phyloP scores from a whole-genome alignment of 2,797 vertebrate species.

The Monodelphis domestica region DNA sequence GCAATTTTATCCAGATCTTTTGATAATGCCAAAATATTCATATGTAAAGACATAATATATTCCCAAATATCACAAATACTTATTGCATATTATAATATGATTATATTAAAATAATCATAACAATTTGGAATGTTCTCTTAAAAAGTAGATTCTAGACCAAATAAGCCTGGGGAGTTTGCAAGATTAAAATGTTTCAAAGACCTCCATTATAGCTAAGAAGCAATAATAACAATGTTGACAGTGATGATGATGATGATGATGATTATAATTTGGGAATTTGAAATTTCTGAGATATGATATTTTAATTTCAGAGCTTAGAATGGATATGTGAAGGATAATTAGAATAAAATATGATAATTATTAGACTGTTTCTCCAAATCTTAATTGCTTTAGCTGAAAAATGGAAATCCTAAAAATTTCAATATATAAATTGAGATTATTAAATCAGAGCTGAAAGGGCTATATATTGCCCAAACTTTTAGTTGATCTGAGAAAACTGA shows the following conservation, averaged over 20 bases:
- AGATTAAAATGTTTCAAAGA: slow-evolving; percentile 60
- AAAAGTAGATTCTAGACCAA: slow-evolving; percentile 61
- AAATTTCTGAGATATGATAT: slow-evolving; percentile 55
- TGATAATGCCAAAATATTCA: slow-evolving; percentile 73
- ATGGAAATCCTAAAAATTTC: background rate
- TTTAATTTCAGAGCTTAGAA: slow-evolving; percentile 43
- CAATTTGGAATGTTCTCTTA: slow-evolving; percentile 60
- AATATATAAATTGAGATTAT: background rate
- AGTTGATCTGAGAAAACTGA: background rate
- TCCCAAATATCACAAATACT: slow-evolving; percentile 75
- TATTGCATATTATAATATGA: slow-evolving; percentile 74
- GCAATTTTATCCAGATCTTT: slow-evolving; percentile 61
- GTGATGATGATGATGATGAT: slow-evolving; percentile 9
- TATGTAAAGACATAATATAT: slow-evolving; percentile 71
- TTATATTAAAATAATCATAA: slow-evolving; percentile 75
- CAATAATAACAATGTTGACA: background rate
- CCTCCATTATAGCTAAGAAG: slow-evolving; percentile 57
- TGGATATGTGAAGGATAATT: background rate
- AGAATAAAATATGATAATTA: background rate
- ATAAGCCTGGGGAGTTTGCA: slow-evolving; percentile 58
- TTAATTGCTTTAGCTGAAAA: background rate
- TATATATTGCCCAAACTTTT: background rate
- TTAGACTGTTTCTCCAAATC: background rate
- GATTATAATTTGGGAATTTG: slow-evolving; percentile 15
- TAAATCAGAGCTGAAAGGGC: background rate